Base-by-base conservation (phyloP, 2,797 vertebrate genomes). In the Danio aesculapii region DNA sequence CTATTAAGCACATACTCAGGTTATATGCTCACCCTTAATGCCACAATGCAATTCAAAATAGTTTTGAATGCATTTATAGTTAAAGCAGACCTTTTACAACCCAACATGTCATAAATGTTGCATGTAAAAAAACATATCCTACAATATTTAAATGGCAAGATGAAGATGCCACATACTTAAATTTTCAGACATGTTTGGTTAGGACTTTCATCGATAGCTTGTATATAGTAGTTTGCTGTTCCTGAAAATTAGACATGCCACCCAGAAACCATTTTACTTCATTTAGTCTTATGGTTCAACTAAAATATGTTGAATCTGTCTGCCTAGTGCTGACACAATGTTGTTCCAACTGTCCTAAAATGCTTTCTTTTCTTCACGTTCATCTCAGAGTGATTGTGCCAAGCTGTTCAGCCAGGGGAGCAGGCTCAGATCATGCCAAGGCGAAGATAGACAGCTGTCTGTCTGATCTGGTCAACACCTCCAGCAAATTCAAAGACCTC, bases 361-460 rank as follows among this genome's bases (percentile, higher is more conserved):
- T n/a, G 6, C 30, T 11, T 72, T 67, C 14, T 72, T 61, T 13
- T 52, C 30, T 43, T 46, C 7, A 14, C 70, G 43, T 72, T 8
- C 39, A 12, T 10, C 11, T 59, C 91, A 99, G 98, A 98, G 95
- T 1, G 97, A 99, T 89, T 99, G 98, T 85, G 92, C 94, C 84
- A 99, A 98, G 87, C 88, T 99, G 80, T 97, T 99, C 71, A 96
- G 86, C 88, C 97, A 97, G 82, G 96, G n/a, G 95, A 6, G 88
- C 95, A 0, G 93, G 94, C 67, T 95, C 96, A 0, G 97, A 96
- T 10, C 97, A 97, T 55, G 95, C 94, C 0, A 95, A 96, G 81
- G 96, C 96, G 84, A 99, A 99, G 93, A 97, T 98, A 72, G 97
- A 99, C 85, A 99, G 98, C 93, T 98, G 98, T 88, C 93, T 99